phyloP scores from a whole-genome alignment of 2,888 invertebrate genomes.

The Drosophila putrida region DNA sequence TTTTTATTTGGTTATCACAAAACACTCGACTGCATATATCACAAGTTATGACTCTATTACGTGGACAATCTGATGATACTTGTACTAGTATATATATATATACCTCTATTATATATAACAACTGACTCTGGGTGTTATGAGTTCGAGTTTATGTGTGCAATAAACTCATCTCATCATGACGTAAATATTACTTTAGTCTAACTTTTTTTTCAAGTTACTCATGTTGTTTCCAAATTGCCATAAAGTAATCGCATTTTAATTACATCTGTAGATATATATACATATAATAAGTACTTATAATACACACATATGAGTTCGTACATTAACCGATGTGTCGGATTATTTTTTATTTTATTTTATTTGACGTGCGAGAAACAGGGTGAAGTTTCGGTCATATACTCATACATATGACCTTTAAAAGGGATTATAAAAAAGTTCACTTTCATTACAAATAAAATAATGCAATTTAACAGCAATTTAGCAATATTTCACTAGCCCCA shows the following conservation, averaged over 20 bases:
- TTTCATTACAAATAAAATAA: too few relatives aligned
- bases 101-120: conserved; percentile 2
- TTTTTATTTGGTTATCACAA: conserved; percentile 40
- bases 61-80: conserved; percentile 13
- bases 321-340: too few relatives aligned
- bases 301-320: conserved; percentile 1
- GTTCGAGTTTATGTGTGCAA: conserved; percentile 46
- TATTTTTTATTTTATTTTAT: conserved; percentile 4
- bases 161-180: conserved; percentile 32
- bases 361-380: neutral
- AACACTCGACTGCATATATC: conserved; percentile 38
- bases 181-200: conserved; percentile 32
- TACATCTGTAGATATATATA: conserved; percentile 15
- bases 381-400: conserved; percentile 14
- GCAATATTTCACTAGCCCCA: conserved; percentile 17
- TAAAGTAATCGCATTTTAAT: conserved; percentile 44
- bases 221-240: conserved; percentile 11
- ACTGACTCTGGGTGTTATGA: conserved; percentile 28
- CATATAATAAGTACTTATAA: neutral
- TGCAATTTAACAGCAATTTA: neutral
- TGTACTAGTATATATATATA: conserved; percentile 18
- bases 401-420: conserved; percentile 16
- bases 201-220: conserved; percentile 7
- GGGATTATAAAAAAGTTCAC: conserved; percentile 2
- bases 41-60: conserved; percentile 30